phyloP scores from a whole-genome alignment of 2,113 vertebrate genomes.

The Dicaeum eximium region DNA sequence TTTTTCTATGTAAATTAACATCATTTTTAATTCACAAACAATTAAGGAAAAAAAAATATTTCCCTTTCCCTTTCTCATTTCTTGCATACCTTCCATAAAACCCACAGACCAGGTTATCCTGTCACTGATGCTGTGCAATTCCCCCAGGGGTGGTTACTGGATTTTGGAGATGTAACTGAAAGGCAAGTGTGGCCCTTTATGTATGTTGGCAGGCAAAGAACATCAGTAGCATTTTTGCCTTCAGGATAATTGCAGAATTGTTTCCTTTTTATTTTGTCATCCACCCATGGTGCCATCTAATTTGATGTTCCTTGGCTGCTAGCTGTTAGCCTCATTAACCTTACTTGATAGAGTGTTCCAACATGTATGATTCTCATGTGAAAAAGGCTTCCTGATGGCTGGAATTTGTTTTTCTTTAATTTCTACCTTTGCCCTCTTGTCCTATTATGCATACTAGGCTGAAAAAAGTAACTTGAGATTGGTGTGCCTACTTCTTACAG shows the following conservation, averaged over 20 bases:
- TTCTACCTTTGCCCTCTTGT: slow-evolving; percentile 65
- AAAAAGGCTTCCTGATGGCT: slow-evolving; percentile 50
- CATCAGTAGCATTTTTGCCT: background rate
- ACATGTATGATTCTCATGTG: slow-evolving; percentile 57
- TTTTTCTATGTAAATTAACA: background rate
- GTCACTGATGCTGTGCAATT: background rate
- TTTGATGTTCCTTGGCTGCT: slow-evolving; percentile 56
- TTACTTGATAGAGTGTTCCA: slow-evolving; percentile 42
- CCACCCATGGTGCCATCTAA: slow-evolving; percentile 43
- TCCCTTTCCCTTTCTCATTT: background rate
- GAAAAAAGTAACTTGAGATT: slow-evolving; percentile 47
- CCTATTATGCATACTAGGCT: slow-evolving; percentile 22
- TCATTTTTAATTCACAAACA: background rate
- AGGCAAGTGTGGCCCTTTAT: background rate
- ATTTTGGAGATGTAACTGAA: background rate
- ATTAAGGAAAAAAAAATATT: background rate
- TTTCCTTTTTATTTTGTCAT: slow-evolving; percentile 29
- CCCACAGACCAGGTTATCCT: background rate
- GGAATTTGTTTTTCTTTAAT: slow-evolving; percentile 64
- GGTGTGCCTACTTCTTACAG: slow-evolving; percentile 19
- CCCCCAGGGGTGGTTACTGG: background rate
- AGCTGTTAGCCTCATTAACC: slow-evolving; percentile 60
- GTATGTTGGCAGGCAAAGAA: background rate
- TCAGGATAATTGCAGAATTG: slow-evolving; percentile 11
- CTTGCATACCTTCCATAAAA: background rate